Evolutionary conservation across 1,140 invertebrate genomes (phyloP).

Genomic region (Amyelois transitella): DNA sequence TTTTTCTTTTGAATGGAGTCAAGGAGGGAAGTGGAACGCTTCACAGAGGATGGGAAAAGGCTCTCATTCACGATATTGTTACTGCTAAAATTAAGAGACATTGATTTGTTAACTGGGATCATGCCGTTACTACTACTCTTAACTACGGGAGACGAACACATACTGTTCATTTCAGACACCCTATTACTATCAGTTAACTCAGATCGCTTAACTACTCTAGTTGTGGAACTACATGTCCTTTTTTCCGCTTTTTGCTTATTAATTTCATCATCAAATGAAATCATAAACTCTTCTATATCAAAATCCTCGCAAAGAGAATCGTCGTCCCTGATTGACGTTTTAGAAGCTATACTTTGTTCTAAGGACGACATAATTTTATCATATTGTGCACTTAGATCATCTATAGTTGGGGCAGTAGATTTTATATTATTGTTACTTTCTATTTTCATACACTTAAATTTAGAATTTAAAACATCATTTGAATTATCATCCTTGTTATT

Average conservation of each 20-base stretch:
- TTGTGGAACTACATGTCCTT: conserved; percentile 62
- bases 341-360: conserved; percentile 69
- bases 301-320: conserved; percentile 70
- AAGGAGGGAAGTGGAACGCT: conserved; percentile 69
- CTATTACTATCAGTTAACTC: conserved; percentile 44
- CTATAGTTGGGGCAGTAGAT: conserved; percentile 42
- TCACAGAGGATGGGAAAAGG: conserved; percentile 66
- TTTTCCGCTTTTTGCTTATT: conserved; percentile 59
- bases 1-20: conserved; percentile 68
- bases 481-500: conserved; percentile 32
- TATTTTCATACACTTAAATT: conserved; percentile 28
- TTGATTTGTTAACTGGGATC: conserved; percentile 70
- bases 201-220: conserved; percentile 56
- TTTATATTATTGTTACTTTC: conserved; percentile 43
- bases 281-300: conserved; percentile 73
- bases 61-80: conserved; percentile 65
- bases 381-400: conserved; percentile 64
- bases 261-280: conserved; percentile 67
- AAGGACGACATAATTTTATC: conserved; percentile 71
- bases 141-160: conserved; percentile 40
- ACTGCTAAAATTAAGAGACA: conserved; percentile 73
- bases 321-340: conserved; percentile 65
- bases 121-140: conserved; percentile 46
- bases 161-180: conserved; percentile 41
- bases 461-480: conserved; percentile 23